Conservation (phyloP, 2,797 vertebrate genomes). For the Ara ararauna region DNA sequence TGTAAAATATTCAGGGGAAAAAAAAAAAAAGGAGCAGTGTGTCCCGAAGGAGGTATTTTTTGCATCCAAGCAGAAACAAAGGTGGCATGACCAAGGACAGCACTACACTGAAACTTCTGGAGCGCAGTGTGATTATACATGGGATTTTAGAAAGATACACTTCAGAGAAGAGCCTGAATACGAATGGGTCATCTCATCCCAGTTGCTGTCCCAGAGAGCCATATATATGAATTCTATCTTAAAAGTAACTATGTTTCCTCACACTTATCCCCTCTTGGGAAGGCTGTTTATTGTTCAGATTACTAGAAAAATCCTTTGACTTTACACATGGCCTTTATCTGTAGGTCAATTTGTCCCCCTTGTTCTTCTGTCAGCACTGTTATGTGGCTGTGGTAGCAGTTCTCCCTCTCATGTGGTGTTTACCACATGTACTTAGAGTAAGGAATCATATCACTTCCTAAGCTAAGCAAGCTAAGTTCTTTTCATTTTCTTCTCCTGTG, state of each 20-base stretch:
- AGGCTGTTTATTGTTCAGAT: background rate
- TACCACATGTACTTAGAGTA: background rate
- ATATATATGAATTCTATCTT: background rate
- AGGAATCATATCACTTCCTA: constrained; percentile 1
- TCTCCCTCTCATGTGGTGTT: background rate
- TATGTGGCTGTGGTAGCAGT: background rate
- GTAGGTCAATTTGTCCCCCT: background rate
- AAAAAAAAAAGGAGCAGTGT: background rate
- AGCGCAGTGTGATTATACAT: background rate
- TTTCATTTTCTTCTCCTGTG: background rate
- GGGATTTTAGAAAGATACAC: background rate
- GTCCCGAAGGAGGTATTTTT: background rate
- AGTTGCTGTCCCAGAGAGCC: background rate
- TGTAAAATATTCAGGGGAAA: background rate
- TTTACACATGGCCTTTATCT: background rate
- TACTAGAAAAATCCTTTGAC: background rate
- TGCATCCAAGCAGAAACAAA: background rate
- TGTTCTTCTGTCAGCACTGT: background rate
- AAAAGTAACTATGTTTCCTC: background rate
- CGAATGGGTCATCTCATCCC: background rate
- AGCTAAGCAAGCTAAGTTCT: background rate
- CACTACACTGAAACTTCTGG: background rate
- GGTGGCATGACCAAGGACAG: background rate
- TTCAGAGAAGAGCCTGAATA: background rate
- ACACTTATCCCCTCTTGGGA: background rate